phyloP scores from a whole-genome alignment of 1,140 invertebrate genomes.

The Drosophila repletoides region DNA sequence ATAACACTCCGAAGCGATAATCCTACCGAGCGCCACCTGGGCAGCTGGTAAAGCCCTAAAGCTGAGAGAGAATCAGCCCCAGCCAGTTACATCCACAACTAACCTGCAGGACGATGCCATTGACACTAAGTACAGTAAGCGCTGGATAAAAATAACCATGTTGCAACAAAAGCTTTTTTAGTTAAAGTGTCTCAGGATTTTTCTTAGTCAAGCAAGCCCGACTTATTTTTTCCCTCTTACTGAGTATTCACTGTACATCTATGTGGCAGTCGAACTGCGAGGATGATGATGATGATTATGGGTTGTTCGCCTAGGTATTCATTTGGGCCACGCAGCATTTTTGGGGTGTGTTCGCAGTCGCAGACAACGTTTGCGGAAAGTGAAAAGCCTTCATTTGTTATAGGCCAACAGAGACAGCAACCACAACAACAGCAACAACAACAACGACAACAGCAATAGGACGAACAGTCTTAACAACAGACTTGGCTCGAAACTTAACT shows the following conservation, averaged over 20 bases:
- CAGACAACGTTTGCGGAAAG: constrained; percentile 46
- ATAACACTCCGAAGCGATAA: no score
- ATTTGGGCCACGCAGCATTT: constrained; percentile 63
- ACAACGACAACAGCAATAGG: not conserved
- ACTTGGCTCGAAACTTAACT: not conserved
- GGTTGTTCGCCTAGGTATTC: constrained; percentile 73
- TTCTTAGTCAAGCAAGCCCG: no score
- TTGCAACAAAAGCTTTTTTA: no score
- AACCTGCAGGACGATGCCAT: no score
- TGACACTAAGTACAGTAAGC: no score
- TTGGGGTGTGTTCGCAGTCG: constrained; percentile 32
- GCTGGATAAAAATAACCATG: no score
- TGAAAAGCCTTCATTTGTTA: constrained; percentile 73
- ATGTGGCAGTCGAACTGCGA: no score
- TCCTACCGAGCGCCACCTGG: constrained; percentile 49
- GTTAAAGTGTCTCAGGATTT: no score
- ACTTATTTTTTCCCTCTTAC: no score
- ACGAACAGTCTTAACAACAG: not conserved
- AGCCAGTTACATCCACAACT: constrained; percentile 1
- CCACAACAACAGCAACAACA: constrained; percentile 25
- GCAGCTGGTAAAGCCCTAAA: not conserved
- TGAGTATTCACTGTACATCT: no score
- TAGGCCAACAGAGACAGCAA: constrained; percentile 22
- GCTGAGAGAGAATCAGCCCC: constrained; percentile 6
- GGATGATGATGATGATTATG: constrained; percentile 72